phyloP scores from a whole-genome alignment of 2,888 invertebrate genomes.

The Agapostemon virescens region DNA sequence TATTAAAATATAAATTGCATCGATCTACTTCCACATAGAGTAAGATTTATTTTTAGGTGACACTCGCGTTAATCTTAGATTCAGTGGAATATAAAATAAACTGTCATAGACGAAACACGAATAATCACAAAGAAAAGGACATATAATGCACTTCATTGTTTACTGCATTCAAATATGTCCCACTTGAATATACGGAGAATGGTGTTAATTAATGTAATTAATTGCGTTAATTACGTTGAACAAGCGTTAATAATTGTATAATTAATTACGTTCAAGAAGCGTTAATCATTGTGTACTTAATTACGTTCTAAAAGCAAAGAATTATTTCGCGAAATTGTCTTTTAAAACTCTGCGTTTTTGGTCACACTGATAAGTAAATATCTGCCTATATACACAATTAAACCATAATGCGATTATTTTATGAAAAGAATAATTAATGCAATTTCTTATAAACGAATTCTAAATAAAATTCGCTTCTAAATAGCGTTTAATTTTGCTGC shows the following conservation, averaged over 20 bases:
- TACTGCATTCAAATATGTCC: not conserved
- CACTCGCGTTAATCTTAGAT: constrained; percentile 31
- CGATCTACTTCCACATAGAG: constrained; percentile 18
- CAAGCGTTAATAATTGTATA: no score
- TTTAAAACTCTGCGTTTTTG: not conserved
- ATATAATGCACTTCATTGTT: not conserved
- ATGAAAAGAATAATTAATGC: not conserved
- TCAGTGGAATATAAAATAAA: constrained; percentile 2
- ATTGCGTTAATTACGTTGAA: no score
- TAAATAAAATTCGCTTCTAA: not conserved
- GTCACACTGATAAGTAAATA: not conserved
- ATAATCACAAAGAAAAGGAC: not conserved
- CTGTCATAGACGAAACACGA: not conserved
- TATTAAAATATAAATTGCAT: constrained; percentile 48
- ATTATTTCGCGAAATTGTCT: not conserved
- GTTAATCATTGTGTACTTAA: no score
- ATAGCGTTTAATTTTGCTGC: not conserved
- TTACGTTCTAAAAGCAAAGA: not conserved
- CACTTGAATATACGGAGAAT: not conserved
- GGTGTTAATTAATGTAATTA: no score
- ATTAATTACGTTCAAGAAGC: no score
- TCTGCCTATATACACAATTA: not conserved
- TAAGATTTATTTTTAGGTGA: constrained; percentile 36
- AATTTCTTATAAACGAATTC: not conserved
- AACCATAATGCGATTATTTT: not conserved